Base-by-base conservation (phyloP, 1,140 invertebrate species). In the Drosophila sulfurigaster region DNA sequence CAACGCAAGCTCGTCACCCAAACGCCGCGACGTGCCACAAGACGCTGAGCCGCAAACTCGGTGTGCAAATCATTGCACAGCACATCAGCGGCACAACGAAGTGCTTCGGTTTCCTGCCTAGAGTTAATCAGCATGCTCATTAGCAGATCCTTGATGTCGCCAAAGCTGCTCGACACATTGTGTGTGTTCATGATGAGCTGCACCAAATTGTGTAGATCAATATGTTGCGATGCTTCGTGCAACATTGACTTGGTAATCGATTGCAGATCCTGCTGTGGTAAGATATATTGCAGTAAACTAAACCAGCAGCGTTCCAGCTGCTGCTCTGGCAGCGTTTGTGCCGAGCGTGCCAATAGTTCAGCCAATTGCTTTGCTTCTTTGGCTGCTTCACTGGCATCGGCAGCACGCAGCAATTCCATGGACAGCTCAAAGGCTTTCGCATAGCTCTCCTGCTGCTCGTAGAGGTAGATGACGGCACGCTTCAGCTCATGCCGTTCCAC, bases 211-310 rank as follows among this genome's bases (percentile, higher is more conserved):
- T 93, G 81, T 16, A 94, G 87, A 63, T 93, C 93, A 1, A 94
- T 93, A 80, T 94, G 93, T n/a, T 93, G 93, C n/a, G 93, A 93
- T 8, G 94, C 93, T 25, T 93, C 92, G 75, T 94, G 93, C 25
- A 94, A 75, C 70, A 94, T 80, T 16, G 92, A 85, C 69, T 93
- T 92, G 13, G 93, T 92, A 2, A 92, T 80, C 7, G 79, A 74
- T 49, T 86, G 90, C 5, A 91, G 30, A 78, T 92, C 70, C 82
- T 75, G 79, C 72, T 76, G 69, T 49, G 82, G 83, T 75, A 91
- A 51, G 45, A 93, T 78, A 51, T 92, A 78, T 81, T 93, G 92
- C 45, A 94, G 51, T 0, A 94, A 69, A 2, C 67, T 65, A 48
- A 94, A 92, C 94, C 94, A 94, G 32, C 93, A 89, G 25, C 82